Conservation (phyloP, 1,140 invertebrate species). For the Heliconius hewitsoni region DNA sequence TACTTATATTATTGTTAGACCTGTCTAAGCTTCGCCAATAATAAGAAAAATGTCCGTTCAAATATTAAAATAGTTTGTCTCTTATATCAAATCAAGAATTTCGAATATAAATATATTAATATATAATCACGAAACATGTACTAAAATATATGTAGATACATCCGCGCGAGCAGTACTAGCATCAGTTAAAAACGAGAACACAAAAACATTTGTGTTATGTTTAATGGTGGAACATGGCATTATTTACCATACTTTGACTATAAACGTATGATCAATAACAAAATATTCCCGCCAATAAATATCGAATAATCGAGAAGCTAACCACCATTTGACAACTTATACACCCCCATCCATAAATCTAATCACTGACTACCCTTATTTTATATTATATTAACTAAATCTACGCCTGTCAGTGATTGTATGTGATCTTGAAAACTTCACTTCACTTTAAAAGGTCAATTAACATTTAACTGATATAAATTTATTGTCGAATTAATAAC, state of each 20-base stretch:
- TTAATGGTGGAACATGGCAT: neutral
- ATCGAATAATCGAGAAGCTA: neutral
- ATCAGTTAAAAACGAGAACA: neutral
- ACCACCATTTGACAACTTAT: neutral
- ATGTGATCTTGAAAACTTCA: neutral
- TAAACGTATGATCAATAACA: neutral
- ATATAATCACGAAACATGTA: neutral
- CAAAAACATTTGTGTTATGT: neutral
- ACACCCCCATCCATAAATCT: neutral
- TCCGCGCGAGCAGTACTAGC: neutral
- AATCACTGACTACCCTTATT: conserved; percentile 9
- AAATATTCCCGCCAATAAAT: neutral
- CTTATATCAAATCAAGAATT: neutral
- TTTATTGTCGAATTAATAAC: neutral
- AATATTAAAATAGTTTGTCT: neutral
- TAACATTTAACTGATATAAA: neutral
- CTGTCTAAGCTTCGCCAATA: neutral
- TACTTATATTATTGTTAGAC: neutral
- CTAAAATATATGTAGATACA: neutral
- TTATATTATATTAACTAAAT: neutral
- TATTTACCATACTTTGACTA: neutral
- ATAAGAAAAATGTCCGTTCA: neutral
- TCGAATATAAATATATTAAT: neutral
- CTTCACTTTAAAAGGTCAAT: neutral
- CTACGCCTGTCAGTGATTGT: neutral